Evolutionary conservation across 2,797 vertebrate species (phyloP).

Genomic region (Synanceia verrucosa): DNA sequence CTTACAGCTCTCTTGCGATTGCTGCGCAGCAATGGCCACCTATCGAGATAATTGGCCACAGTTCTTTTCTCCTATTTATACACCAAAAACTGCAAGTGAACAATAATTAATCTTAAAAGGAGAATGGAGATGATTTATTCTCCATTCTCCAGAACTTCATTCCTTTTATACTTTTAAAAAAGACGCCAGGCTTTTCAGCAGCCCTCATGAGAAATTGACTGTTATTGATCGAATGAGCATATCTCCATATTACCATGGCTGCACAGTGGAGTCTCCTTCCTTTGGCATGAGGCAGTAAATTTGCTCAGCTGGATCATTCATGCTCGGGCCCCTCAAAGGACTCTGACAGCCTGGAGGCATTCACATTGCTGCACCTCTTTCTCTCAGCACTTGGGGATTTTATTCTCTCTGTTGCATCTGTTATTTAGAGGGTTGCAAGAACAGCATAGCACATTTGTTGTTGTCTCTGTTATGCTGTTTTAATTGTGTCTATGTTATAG

Average conservation of each 20-base stretch:
- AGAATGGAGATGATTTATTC: constrained; percentile 43
- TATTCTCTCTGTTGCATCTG: constrained; percentile 16
- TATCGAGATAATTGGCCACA: constrained; percentile 69
- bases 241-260: constrained; percentile 63
- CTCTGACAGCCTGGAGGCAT: constrained; percentile 58
- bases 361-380: constrained; percentile 43
- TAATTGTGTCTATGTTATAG: neutral
- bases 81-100: constrained; percentile 48
- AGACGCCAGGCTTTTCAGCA: constrained; percentile 26
- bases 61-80: constrained; percentile 67
- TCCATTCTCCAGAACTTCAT: constrained; percentile 35
- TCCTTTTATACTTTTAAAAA: constrained; percentile 34
- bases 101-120: constrained; percentile 67
- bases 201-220: constrained; percentile 40
- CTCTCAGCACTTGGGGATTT: constrained; percentile 14
- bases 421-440: constrained; percentile 34
- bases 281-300: constrained; percentile 40
- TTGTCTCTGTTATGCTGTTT: neutral
- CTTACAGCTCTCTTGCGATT: constrained; percentile 51
- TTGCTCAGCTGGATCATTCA: constrained; percentile 55
- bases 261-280: constrained; percentile 33
- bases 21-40: constrained; percentile 67
- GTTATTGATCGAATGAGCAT: constrained; percentile 64
- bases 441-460: neutral
- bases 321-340: constrained; percentile 48